Evolutionary conservation across 2,113 vertebrate species (phyloP), one percentile per base, ranked within the genome.

Genomic region (Dicaeum eximium): DNA sequence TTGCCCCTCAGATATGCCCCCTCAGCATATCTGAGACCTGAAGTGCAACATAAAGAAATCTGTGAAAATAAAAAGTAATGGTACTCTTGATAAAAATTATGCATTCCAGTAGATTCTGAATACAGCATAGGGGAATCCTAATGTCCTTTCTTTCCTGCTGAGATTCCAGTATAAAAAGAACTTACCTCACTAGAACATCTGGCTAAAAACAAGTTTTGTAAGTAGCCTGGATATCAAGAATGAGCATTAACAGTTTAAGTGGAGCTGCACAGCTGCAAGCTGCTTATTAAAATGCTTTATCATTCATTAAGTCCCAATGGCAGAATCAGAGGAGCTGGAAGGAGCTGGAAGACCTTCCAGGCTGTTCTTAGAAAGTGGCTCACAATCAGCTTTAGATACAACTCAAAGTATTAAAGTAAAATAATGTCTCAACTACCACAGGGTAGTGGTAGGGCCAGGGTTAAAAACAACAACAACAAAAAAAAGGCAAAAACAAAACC

Each of bases 21-120:
- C 93, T 86, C 91, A 97, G 92, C 86, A 97, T 96, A 97, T 92
- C 81, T 91, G 61, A 96, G 71, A 60, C 72, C 84, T 83, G 47
- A 93, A 93, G 65, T 53, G 54, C 74, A 86, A 90, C 72, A 56
- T 50, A 94, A 95, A 96, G 83, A 96, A 96, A 96, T 28, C n/a
- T 28, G 37, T 70, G 82, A 84, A 92, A 94, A 93, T 74, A 90
- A 91, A 90, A 92, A 73, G 82, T 91, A 93, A 81, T 71, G 35
- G 75, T 67, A 67, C 70, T 97, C 92, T 69, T 90, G 66, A 91
- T 86, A 93, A 94, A 97, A 93, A 91, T 93, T 86, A 83, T 56
- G 69, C 4, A 14, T 95, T 93, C 74, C 35, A 82, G 65, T 91
- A 85, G 71, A 74, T 92, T 94, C 74, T 92, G 47, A 65, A 91